A percentile compares a stretch with the other conserved stretches of the same genome.
Evolutionary conservation across 2,113 vertebrate species (phyloP).

Genomic region (Thunnus thynnus): DNA sequence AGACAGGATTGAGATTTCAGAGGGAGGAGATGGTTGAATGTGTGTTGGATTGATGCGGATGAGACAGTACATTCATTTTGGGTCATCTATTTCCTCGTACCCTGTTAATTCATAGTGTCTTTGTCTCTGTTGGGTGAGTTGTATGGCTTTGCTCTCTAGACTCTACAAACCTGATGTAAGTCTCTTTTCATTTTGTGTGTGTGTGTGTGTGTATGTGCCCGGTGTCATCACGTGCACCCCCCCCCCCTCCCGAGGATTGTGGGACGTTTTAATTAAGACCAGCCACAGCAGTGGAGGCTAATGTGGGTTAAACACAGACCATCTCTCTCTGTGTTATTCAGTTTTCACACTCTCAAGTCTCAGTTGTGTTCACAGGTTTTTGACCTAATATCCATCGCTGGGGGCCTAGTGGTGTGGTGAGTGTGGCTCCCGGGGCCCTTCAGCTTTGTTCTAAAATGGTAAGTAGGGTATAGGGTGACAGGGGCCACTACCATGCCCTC

Average conservation of each 20-base stretch:
- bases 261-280: slow-evolving; percentile 72
- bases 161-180: slow-evolving; percentile 7
- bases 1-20: slow-evolving; percentile 34
- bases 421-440: neutral
- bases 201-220: neutral
- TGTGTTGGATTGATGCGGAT: slow-evolving; percentile 27
- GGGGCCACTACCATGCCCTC: slow-evolving; percentile 6
- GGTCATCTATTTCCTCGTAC: slow-evolving; percentile 25
- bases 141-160: slow-evolving; percentile 70
- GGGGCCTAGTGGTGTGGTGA: neutral
- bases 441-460: slow-evolving; percentile 57
- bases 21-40: slow-evolving; percentile 13
- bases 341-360: slow-evolving; percentile 11
- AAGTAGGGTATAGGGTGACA: slow-evolving; percentile 59
- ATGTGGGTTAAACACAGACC: slow-evolving; percentile 74
- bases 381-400: slow-evolving; percentile 1
- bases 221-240: slow-evolving; percentile 23
- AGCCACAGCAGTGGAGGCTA: slow-evolving; percentile 39
- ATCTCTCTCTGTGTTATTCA: slow-evolving; percentile 33
- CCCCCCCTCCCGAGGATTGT: slow-evolving; percentile 36
- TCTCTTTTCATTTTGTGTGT: slow-evolving; percentile 1
- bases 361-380: slow-evolving; percentile 27
- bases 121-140: slow-evolving; percentile 17
- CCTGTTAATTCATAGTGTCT: slow-evolving; percentile 32
- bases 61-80: slow-evolving; percentile 67